These are phyloP conservation scores for Anthopleura xanthogrammica DNA, from an alignment of 92 coral and sea anemone genomes.

Conservation along the genomic window DNA sequence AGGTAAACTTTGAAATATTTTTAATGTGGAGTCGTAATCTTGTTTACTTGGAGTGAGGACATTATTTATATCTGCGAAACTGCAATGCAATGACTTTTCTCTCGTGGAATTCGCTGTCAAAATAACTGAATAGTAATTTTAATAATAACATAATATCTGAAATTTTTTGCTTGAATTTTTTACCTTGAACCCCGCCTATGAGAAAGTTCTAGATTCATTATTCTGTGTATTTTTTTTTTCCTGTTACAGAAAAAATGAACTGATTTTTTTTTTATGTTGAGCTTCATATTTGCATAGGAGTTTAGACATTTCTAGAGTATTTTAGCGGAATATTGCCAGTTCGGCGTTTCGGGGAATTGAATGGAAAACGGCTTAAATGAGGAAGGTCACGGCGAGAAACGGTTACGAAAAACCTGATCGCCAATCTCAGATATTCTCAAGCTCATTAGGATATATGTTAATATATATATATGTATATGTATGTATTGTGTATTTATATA, in stretches of 20 bases:
- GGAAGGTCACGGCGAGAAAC: background rate
- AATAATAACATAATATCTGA: background rate
- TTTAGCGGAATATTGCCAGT: background rate
- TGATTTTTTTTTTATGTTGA: too few species aligned
- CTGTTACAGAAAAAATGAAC: background rate
- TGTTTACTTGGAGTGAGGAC: background rate
- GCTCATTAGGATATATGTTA: background rate
- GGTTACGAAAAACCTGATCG: background rate
- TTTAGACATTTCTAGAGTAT: background rate
- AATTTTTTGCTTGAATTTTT: background rate
- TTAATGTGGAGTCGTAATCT: background rate
- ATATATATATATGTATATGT: background rate
- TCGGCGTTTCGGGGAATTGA: background rate
- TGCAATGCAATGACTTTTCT: background rate
- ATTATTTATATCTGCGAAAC: conserved; percentile 1
- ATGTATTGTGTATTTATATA: background rate
- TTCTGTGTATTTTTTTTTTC: background rate
- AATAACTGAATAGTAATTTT: background rate
- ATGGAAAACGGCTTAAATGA: background rate
- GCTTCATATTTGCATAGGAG: background rate
- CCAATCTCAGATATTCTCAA: background rate
- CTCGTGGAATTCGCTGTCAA: background rate
- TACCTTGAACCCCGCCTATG: background rate
- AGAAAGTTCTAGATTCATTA: background rate
- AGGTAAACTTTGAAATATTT: background rate